These are phyloP conservation scores for Psittacula cyanocephala DNA, from an alignment of 2,113 vertebrate species.

Conservation along the genomic window DNA sequence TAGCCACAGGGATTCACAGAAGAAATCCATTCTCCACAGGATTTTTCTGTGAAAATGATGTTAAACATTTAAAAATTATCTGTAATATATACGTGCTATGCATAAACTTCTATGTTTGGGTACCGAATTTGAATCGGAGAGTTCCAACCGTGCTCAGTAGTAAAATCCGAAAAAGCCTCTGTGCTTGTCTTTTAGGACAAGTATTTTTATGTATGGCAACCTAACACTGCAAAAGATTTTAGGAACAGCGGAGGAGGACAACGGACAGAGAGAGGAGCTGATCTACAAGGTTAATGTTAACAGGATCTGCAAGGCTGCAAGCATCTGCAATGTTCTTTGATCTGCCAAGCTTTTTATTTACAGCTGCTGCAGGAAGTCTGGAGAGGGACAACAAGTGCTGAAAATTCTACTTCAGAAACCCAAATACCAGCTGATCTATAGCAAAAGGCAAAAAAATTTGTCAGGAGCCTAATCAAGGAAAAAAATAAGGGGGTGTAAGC, in stretches of 20 bases:
- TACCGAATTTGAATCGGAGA: neutral
- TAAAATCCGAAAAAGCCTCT: neutral
- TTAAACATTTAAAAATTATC: neutral
- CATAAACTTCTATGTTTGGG: neutral
- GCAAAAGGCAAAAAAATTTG: neutral
- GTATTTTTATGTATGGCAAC: neutral
- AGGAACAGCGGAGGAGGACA: neutral
- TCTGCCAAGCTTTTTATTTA: neutral
- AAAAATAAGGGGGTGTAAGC: neutral
- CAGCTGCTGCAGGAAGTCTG: neutral
- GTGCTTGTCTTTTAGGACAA: neutral
- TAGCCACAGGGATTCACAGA: neutral
- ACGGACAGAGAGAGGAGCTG: neutral
- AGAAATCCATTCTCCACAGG: neutral
- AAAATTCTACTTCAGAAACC: neutral
- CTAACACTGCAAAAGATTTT: neutral
- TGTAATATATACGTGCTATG: neutral
- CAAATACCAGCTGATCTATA: neutral
- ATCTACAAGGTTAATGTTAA: neutral
- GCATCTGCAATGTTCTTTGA: neutral
- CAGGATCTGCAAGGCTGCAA: neutral
- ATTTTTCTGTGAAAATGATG: neutral
- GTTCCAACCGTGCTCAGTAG: accelerated
- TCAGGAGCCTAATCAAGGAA: neutral
- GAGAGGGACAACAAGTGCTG: neutral